phyloP scores from a whole-genome alignment of 2,888 invertebrate species.

The Hermaeophaga mercurialis region DNA sequence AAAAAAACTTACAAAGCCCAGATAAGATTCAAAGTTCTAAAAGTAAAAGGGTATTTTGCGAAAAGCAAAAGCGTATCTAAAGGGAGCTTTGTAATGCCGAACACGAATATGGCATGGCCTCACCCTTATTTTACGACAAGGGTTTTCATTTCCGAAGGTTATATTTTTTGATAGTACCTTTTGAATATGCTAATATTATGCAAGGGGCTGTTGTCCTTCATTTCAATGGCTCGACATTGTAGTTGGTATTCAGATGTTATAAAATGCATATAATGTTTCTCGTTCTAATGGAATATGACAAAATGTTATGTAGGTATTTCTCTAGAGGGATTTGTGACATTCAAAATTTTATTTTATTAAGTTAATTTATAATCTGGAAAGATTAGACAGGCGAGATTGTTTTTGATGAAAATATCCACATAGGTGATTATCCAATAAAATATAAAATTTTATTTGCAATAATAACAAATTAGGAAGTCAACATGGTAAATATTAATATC shows the following conservation, averaged over 20 bases:
- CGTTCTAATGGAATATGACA: constrained; percentile 21
- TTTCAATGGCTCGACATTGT: constrained; percentile 27
- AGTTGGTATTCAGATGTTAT: constrained; percentile 26
- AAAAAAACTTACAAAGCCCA: constrained; percentile 38
- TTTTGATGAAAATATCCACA: no score
- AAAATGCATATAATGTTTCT: constrained; percentile 29
- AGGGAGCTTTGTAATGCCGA: constrained; percentile 51
- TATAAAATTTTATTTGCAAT: no score
- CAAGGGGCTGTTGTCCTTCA: constrained; percentile 42
- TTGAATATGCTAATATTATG: constrained; percentile 54
- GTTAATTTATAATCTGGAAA: constrained; percentile 7
- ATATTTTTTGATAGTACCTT: constrained; percentile 52
- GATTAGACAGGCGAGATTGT: neutral
- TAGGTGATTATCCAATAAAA: no score
- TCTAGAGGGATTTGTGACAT: constrained; percentile 1
- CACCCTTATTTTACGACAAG: constrained; percentile 52
- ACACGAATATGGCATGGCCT: constrained; percentile 41
- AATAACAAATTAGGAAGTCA: no score
- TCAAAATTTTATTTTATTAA: neutral
- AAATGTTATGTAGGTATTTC: constrained; percentile 11
- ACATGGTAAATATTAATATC: no score
- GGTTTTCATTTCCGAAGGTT: constrained; percentile 55
- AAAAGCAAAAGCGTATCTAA: constrained; percentile 55
- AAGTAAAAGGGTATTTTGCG: constrained; percentile 53
- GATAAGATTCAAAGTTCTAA: constrained; percentile 47